A percentile compares a stretch with the other conserved stretches of the same genome.
Conservation (phyloP, 2,113 vertebrate species). For the Helogale parvula region DNA sequence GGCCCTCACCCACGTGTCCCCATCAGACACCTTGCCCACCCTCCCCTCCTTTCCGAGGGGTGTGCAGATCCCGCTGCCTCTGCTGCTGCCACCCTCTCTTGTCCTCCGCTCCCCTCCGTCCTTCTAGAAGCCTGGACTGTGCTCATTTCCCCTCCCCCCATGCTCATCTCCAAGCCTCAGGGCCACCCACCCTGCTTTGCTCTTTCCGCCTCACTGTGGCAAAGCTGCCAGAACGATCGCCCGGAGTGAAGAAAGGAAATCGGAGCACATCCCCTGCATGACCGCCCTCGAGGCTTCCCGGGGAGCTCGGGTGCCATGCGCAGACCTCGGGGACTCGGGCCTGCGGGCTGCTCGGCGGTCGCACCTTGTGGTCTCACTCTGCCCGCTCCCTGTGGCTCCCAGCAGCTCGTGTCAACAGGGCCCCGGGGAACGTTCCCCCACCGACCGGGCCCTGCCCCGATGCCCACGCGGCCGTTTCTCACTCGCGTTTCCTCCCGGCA, state of each 20-base stretch:
- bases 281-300: background rate
- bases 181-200: background rate
- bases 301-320: accelerated
- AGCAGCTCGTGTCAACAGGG: accelerated
- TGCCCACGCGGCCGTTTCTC: accelerated
- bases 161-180: background rate
- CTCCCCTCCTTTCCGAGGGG: too few species aligned
- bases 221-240: background rate
- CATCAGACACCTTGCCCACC: background rate
- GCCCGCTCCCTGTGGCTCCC: background rate
- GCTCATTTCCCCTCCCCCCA: background rate
- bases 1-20: accelerated
- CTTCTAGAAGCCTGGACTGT: background rate
- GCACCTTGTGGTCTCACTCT: accelerated
- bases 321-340: accelerated
- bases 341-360: accelerated
- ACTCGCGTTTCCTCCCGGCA: accelerated
- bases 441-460: background rate
- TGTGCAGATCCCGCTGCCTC: background rate
- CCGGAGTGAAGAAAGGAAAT: background rate
- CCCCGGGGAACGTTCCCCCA: accelerated
- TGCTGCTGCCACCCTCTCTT: accelerated
- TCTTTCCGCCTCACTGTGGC: background rate
- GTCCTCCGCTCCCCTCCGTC: background rate
- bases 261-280: background rate